Percentiles rank a stretch among this genome's conserved stretches.
Conservation (phyloP, 2,113 vertebrate species). For the Lota lota region DNA sequence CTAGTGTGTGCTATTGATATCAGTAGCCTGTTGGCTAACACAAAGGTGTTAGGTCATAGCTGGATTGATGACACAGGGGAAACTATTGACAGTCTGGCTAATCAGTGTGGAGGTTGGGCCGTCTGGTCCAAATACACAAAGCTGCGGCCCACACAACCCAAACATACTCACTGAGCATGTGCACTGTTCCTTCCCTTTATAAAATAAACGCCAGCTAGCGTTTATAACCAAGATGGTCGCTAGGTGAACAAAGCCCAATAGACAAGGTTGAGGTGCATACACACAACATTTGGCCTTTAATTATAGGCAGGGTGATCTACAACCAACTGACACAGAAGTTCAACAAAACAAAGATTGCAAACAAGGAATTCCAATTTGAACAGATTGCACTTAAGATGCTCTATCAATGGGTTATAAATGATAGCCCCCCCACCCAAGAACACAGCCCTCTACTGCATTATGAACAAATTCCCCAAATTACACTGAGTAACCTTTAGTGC, state of each 20-base stretch:
- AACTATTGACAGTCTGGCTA: conserved; percentile 37
- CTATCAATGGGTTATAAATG: too few species aligned
- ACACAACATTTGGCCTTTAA: too few species aligned
- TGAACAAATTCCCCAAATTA: neutral
- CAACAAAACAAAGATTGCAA: too few species aligned
- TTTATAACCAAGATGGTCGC: neutral
- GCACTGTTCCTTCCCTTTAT: neutral
- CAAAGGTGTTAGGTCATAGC: neutral
- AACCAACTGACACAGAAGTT: too few species aligned
- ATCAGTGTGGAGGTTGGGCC: neutral
- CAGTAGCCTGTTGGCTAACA: conserved; percentile 29
- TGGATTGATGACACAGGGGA: conserved; percentile 23
- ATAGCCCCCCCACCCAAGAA: too few species aligned
- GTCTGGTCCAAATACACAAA: conserved; percentile 17
- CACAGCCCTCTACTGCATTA: too few species aligned
- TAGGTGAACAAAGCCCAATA: too few species aligned
- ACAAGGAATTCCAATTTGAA: too few species aligned
- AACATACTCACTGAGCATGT: neutral
- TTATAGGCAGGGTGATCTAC: too few species aligned
- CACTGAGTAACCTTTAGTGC: neutral
- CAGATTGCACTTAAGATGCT: too few species aligned
- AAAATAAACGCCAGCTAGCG: neutral
- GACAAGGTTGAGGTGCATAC: too few species aligned
- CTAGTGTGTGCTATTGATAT: conserved; percentile 24
- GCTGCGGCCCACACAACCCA: neutral